A percentile compares a stretch with the other conserved stretches of the same genome.
These are phyloP conservation scores for Mormyrus hasselquistii DNA, from an alignment of 2,797 vertebrate genomes.

Conservation along the genomic window DNA sequence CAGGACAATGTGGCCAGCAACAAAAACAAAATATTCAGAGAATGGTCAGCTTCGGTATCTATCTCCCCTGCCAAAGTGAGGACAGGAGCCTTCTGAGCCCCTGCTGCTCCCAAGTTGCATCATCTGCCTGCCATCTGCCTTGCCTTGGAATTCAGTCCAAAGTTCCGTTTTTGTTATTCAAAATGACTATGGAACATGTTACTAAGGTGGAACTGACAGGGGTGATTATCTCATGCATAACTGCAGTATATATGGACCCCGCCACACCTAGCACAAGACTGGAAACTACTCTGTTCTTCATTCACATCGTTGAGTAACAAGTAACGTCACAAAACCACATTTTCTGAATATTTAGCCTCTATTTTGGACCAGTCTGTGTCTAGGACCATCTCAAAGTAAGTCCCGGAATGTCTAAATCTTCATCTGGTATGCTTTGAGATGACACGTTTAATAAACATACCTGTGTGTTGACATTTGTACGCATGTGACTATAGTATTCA, in stretches of 20 bases:
- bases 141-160: slow-evolving; percentile 11
- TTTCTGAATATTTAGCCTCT: not conserved
- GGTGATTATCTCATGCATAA: not conserved
- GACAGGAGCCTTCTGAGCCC: not conserved
- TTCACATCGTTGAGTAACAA: not conserved
- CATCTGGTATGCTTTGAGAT: not conserved
- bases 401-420: not conserved
- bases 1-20: not conserved
- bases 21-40: not conserved
- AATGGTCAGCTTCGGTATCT: not conserved
- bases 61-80: not conserved
- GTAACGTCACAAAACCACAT: not conserved
- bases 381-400: not conserved
- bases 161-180: slow-evolving; percentile 4
- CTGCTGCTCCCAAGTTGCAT: not conserved
- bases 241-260: not conserved
- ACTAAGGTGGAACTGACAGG: slow-evolving; percentile 5
- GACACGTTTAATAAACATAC: not conserved
- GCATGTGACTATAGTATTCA: not conserved
- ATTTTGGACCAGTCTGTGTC: not conserved
- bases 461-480: not conserved
- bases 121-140: slow-evolving; percentile 9
- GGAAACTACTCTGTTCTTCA: not conserved
- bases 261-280: not conserved
- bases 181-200: not conserved